These are phyloP conservation scores for Piezodorus guildinii DNA, from an alignment of 1,140 invertebrate species.

Conservation along the genomic window DNA sequence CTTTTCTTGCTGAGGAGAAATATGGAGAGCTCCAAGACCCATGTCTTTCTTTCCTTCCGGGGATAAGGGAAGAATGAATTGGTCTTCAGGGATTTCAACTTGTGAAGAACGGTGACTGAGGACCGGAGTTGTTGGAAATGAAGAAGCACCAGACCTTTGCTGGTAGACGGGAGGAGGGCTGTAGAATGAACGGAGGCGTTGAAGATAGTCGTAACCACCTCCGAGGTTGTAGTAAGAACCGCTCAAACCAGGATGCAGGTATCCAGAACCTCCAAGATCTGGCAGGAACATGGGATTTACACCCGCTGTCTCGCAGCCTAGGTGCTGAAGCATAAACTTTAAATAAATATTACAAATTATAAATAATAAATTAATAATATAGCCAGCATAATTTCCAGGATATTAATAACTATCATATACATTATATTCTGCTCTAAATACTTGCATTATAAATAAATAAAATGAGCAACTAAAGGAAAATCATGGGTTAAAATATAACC, in stretches of 20 bases:
- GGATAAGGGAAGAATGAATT: constrained; percentile 1
- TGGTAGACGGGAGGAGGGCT: background rate
- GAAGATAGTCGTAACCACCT: constrained; percentile 11
- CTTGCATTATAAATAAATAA: too few relatives aligned
- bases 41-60: background rate
- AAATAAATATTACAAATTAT: too few relatives aligned
- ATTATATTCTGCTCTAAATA: too few relatives aligned
- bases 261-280: constrained; percentile 19
- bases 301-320: background rate
- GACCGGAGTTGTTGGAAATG: constrained; percentile 5
- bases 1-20: background rate
- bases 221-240: constrained; percentile 30
- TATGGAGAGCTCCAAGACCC: constrained; percentile 1
- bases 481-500: too few relatives aligned
- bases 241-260: constrained; percentile 31
- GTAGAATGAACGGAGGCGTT: constrained; percentile 16
- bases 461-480: too few relatives aligned
- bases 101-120: constrained; percentile 19
- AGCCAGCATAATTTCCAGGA: constrained; percentile 20
- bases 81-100: constrained; percentile 23
- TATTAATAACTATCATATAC: too few relatives aligned
- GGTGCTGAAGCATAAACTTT: background rate
- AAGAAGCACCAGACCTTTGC: background rate
- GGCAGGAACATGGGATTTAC: constrained; percentile 11
- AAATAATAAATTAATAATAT: too few relatives aligned